phyloP scores from a whole-genome alignment of 64 coral and sea anemone genomes.

The Montipora efflorescens region DNA sequence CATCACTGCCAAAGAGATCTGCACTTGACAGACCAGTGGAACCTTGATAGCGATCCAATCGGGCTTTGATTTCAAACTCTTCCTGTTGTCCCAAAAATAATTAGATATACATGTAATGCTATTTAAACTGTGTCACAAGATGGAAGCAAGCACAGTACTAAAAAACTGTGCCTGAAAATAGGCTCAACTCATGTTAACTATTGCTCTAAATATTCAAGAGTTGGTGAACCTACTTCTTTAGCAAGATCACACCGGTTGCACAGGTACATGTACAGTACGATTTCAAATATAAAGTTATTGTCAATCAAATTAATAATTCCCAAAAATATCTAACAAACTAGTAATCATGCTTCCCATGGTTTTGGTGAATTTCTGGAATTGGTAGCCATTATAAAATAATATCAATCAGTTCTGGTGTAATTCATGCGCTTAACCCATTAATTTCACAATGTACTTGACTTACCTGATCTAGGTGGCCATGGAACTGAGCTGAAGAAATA shows the following conservation, averaged over 20 bases:
- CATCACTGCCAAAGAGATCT: constrained; percentile 86
- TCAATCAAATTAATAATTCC: too few species aligned
- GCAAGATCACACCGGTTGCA: too few species aligned
- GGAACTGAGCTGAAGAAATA: constrained; percentile 95
- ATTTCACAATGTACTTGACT: neutral
- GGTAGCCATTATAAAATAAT: too few species aligned
- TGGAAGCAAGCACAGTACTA: neutral
- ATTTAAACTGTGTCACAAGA: neutral
- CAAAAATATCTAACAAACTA: too few species aligned
- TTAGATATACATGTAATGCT: neutral
- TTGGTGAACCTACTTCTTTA: too few species aligned
- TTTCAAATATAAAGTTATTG: too few species aligned
- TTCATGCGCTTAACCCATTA: neutral
- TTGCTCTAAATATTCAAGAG: too few species aligned
- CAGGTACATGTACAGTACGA: too few species aligned
- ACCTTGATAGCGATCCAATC: constrained; percentile 78
- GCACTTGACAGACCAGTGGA: constrained; percentile 88
- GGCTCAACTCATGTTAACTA: too few species aligned
- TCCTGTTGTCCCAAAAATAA: constrained; percentile 38
- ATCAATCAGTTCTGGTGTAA: neutral
- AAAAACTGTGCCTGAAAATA: too few species aligned
- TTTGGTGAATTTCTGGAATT: too few species aligned
- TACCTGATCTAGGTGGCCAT: constrained; percentile 84
- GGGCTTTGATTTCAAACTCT: constrained; percentile 78
- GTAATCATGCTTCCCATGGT: too few species aligned